Conservation (phyloP, 2,113 vertebrate species). For the Bungarus multicinctus region DNA sequence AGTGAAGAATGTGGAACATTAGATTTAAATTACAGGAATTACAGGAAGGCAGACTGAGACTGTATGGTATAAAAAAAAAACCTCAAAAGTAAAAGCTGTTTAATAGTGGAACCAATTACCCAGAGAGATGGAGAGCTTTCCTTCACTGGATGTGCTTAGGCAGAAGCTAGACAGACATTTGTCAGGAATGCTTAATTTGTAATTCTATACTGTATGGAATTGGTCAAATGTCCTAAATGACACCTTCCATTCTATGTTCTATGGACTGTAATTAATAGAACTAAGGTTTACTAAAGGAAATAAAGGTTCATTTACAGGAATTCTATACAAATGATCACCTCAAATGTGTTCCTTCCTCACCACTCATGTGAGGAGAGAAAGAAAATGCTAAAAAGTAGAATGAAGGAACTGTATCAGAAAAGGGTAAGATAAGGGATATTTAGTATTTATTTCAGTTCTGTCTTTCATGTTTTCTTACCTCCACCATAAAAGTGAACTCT, state of each 20-base stretch:
- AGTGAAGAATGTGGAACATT: not conserved
- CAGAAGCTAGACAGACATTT: not conserved
- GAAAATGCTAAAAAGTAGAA: not conserved
- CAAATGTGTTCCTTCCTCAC: not conserved
- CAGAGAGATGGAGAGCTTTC: not conserved
- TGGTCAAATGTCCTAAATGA: not conserved
- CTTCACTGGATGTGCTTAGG: not conserved
- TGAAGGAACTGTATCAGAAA: not conserved
- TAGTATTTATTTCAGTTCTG: not conserved
- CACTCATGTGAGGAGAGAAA: not conserved
- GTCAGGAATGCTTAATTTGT: not conserved
- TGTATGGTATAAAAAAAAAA: not conserved
- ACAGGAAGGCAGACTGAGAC: not conserved
- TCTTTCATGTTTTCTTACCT: not conserved
- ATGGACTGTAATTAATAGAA: not conserved
- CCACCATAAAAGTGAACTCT: not conserved
- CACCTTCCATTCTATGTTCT: not conserved
- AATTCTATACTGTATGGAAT: not conserved
- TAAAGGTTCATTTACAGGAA: not conserved
- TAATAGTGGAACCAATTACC: not conserved
- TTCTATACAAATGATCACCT: not conserved
- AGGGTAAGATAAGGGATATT: not conserved
- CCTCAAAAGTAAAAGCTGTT: not conserved
- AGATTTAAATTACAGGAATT: not conserved
- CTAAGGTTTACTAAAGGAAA: not conserved